Conservation (phyloP, 2,888 invertebrate genomes). For the Geophilus truncorum region DNA sequence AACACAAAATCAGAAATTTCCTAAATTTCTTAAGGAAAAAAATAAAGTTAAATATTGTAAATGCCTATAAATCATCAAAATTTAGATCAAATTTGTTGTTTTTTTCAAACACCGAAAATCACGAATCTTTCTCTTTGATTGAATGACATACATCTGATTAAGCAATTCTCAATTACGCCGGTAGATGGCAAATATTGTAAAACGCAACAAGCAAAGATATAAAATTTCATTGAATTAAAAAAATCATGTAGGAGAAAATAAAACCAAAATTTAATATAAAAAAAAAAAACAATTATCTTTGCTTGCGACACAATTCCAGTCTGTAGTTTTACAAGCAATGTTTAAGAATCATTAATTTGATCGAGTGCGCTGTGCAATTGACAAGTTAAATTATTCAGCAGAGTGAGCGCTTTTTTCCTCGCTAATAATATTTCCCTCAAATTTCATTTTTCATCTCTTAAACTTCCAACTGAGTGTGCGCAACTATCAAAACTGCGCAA, state of each 20-base stretch:
- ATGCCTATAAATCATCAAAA: no score
- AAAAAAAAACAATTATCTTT: neutral
- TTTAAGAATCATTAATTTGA: constrained; percentile 5
- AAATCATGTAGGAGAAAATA: neutral
- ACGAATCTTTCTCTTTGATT: neutral
- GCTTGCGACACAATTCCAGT: neutral
- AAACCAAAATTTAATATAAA: neutral
- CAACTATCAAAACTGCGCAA: neutral
- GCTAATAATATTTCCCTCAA: constrained; percentile 10
- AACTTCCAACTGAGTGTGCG: neutral
- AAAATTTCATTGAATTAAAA: neutral
- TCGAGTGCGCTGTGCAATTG: neutral
- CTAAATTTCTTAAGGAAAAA: no score
- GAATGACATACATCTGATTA: neutral
- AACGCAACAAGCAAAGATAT: neutral
- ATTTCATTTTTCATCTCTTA: constrained; percentile 4
- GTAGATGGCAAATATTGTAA: neutral
- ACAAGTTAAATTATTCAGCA: constrained; percentile 6
- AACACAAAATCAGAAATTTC: no score
- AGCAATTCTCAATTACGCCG: neutral
- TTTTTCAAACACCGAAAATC: no score
- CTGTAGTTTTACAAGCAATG: neutral
- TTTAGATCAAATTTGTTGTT: no score
- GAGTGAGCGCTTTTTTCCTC: neutral
- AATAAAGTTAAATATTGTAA: no score